Evolutionary conservation across 2,888 invertebrate species (phyloP).

Genomic region (Phymatocera aterrima): DNA sequence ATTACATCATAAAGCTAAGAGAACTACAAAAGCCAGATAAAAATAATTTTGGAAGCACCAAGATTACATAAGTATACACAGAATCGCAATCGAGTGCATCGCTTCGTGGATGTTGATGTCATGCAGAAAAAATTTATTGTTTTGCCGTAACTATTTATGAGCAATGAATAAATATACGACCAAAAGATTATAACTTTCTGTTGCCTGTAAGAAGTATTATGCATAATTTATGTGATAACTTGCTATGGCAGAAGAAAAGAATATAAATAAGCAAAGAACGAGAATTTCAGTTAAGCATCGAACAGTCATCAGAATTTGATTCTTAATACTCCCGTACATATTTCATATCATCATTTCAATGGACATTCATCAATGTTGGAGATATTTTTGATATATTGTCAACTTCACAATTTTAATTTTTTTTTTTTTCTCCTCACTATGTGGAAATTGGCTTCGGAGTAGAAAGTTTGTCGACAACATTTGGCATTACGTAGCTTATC

Average conservation of each 20-base stretch:
- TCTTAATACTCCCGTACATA: background rate
- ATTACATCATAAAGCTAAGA: background rate
- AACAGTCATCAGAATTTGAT: background rate
- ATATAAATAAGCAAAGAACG: background rate
- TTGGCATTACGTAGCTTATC: background rate
- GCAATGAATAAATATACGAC: background rate
- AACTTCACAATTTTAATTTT: too few species aligned
- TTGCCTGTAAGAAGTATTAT: background rate
- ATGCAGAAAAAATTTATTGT: background rate
- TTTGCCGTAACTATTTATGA: background rate
- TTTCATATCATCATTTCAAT: background rate
- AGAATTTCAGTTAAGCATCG: background rate
- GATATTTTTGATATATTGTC: background rate
- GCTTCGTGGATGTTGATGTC: background rate
- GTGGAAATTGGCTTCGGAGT: background rate
- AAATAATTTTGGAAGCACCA: background rate
- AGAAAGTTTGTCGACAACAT: background rate
- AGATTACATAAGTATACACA: background rate
- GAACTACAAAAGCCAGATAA: background rate
- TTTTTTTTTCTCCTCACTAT: too few species aligned
- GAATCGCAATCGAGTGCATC: background rate
- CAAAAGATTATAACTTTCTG: background rate
- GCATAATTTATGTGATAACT: background rate
- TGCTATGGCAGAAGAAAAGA: background rate
- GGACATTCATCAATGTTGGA: background rate